Base-by-base conservation (phyloP, 2,888 invertebrate species). In the Noctua pronuba region DNA sequence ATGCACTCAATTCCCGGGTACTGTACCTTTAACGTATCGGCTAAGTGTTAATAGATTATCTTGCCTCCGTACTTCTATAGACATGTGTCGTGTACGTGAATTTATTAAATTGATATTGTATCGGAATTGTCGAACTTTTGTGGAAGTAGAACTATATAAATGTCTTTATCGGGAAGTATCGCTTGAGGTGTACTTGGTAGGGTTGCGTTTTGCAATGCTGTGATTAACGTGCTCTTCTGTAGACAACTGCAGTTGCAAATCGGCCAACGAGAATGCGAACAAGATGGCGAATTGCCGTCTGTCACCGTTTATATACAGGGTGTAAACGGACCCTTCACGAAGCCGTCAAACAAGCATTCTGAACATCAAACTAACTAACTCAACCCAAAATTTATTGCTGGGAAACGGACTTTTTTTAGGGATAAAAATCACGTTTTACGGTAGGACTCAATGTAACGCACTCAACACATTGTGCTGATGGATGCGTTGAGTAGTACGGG, bases 1-100 rank as follows among this genome's bases (percentile, higher is more conserved):
- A 18, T 18, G 0, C 18, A 2, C 60, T 8, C 18, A 31, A 58
- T 3, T 38, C 28, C 7, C 28, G 28, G 60, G 35, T 62, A 41
- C 38, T 70, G 28, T 52, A 38, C 38, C 38, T 38, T 28, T 62
- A 55, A 18, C 35, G 60, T 70, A 77, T 72, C 72, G 41, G 68
- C 58, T 83, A 67, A 70, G 35, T 68, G 64, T 67, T 83, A 60
- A 68, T 72, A 73, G 28, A 66, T 64, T 38, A 84, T 85, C 82
- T 88, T 85, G 88, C 86, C 77, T 75, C 46, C 44, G n/a, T 69
- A 66, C n/a, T 72, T 62, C 65, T 68, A 44, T 66, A 84, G 44
- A 73, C 35, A 71, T 55, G 58, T 86, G 64, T 86, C 84, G 62
- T 77, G 66, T 86, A 67, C 55, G 86, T 70, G 69, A 49, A 77